Percentiles rank a stretch among this genome's conserved stretches.
These are phyloP conservation scores for Lingula anatina DNA, from an alignment of 2,888 invertebrate species.

Conservation along the genomic window DNA sequence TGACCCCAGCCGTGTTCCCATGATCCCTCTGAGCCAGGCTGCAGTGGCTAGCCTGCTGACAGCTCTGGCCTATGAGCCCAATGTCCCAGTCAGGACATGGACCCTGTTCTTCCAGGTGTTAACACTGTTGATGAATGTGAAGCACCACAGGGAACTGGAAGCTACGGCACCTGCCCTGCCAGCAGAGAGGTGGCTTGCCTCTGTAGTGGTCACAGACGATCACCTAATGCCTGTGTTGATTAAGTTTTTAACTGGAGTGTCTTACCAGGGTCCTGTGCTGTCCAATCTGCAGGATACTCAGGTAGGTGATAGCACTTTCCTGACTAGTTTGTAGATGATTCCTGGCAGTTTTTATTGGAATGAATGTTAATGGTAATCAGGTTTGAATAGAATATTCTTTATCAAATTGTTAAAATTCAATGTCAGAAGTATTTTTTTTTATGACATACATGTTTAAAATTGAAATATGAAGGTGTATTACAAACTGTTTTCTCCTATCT, in stretches of 20 bases:
- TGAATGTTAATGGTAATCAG: too few species aligned
- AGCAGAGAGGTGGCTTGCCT: slow-evolving; percentile 31
- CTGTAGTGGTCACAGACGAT: slow-evolving; percentile 35
- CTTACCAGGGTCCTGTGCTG: slow-evolving; percentile 20
- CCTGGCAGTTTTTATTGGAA: too few species aligned
- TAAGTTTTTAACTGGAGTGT: slow-evolving; percentile 41
- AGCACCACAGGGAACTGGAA: too few species aligned
- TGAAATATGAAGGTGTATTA: too few species aligned
- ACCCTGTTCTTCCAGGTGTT: slow-evolving; percentile 72
- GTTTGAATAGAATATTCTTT: too few species aligned
- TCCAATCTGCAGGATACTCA: slow-evolving; percentile 18
- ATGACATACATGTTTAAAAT: too few species aligned
- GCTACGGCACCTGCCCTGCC: neutral
- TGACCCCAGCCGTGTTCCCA: slow-evolving; percentile 53
- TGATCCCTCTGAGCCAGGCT: slow-evolving; percentile 61
- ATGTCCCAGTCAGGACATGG: slow-evolving; percentile 71
- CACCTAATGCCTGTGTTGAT: slow-evolving; percentile 38
- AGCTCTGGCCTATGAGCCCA: slow-evolving; percentile 64
- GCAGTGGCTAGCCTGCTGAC: slow-evolving; percentile 65
- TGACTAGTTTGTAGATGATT: too few species aligned
- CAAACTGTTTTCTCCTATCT: too few species aligned
- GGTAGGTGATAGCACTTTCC: slow-evolving; percentile 13
- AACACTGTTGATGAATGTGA: slow-evolving; percentile 67
- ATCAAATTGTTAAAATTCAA: too few species aligned
- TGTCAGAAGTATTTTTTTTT: too few species aligned